Percentiles rank a stretch among this genome's conserved stretches.
Evolutionary conservation across 2,797 vertebrate genomes (phyloP).

Genomic region (Sebastes dallii): DNA sequence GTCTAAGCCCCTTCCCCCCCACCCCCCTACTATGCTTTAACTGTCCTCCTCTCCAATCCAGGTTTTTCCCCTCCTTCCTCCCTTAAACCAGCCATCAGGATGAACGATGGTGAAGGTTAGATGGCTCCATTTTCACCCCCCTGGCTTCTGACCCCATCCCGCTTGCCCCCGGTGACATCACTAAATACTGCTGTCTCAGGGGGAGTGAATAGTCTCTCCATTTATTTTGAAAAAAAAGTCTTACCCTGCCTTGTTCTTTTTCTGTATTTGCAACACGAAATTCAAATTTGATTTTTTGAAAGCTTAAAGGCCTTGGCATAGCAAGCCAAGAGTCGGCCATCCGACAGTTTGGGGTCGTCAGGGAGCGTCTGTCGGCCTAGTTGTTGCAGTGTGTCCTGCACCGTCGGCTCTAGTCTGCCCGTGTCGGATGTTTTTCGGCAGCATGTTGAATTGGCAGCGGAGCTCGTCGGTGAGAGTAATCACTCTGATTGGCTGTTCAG

Average conservation of each 20-base stretch:
- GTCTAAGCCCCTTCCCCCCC: slow-evolving; percentile 13
- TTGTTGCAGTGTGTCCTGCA: no score
- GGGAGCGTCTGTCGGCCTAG: no score
- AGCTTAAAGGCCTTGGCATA: not conserved
- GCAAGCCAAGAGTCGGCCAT: no score
- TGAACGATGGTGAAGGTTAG: slow-evolving; percentile 82
- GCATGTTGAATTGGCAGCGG: no score
- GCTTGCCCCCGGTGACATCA: slow-evolving; percentile 78
- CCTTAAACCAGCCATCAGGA: slow-evolving; percentile 78
- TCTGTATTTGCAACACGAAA: not conserved
- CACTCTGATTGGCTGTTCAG: no score
- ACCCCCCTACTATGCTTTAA: slow-evolving; percentile 8
- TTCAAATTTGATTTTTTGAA: not conserved
- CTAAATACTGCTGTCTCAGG: slow-evolving; percentile 82
- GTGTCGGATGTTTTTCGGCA: no score
- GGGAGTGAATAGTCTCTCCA: slow-evolving; percentile 67
- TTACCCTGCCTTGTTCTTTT: slow-evolving; percentile 26
- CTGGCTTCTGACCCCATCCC: slow-evolving; percentile 57
- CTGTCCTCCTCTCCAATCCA: slow-evolving; percentile 42
- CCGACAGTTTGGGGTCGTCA: no score
- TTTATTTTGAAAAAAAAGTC: slow-evolving; percentile 73
- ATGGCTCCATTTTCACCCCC: slow-evolving; percentile 77
- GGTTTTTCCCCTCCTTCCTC: slow-evolving; percentile 37
- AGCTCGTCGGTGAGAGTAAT: no score
- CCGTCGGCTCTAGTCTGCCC: no score